Evolutionary conservation across 2,888 invertebrate species (phyloP).

Genomic region (Rhabditophanes sp.): DNA sequence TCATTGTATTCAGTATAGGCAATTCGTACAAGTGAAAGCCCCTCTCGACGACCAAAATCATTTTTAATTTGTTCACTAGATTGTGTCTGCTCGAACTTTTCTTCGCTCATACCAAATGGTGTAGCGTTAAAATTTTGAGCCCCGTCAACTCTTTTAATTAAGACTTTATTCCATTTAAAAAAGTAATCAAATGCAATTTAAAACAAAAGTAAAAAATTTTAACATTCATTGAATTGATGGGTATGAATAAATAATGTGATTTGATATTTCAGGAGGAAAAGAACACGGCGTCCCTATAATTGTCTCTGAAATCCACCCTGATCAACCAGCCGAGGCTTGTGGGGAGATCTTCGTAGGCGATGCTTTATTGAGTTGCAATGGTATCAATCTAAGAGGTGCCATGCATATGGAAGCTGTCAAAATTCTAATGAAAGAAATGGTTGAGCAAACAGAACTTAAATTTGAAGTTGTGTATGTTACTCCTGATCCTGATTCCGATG

Average conservation of each 20-base stretch:
- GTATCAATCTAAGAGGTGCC: constrained; percentile 55
- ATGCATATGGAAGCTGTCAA: constrained; percentile 64
- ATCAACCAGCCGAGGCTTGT: constrained; percentile 62
- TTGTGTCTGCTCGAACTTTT: too few species aligned
- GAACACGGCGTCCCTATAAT: constrained; percentile 72
- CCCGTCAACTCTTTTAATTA: too few species aligned
- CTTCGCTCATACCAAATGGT: too few species aligned
- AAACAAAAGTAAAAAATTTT: too few species aligned
- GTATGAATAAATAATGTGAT: constrained; percentile 5
- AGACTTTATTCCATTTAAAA: too few species aligned
- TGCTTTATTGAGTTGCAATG: constrained; percentile 66
- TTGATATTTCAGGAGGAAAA: constrained; percentile 59
- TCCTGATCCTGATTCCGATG: constrained; percentile 54
- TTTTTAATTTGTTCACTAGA: too few species aligned
- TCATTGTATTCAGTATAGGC: too few species aligned
- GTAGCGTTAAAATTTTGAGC: too few species aligned
- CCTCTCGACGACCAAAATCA: too few species aligned
- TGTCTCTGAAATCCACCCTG: constrained; percentile 63
- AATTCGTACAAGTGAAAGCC: too few species aligned
- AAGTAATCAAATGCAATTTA: too few species aligned
- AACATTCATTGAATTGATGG: too few species aligned
- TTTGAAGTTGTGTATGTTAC: constrained; percentile 63
- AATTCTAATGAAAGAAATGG: constrained; percentile 57
- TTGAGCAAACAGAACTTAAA: constrained; percentile 51
- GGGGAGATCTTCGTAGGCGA: constrained; percentile 63